These are phyloP conservation scores for Idaea dimidiata DNA, from an alignment of 2,888 invertebrate species.

Conservation along the genomic window DNA sequence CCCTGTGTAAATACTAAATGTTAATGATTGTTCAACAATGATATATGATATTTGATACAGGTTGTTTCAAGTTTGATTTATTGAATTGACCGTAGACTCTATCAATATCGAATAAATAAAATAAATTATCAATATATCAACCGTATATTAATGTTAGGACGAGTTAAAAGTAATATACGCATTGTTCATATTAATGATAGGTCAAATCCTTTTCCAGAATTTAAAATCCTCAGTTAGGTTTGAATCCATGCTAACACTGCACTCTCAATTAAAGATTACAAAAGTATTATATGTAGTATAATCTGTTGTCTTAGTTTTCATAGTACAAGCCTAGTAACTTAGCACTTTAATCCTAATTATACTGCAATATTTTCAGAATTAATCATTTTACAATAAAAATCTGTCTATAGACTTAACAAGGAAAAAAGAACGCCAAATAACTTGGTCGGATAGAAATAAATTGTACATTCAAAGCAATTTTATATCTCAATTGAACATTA, in stretches of 20 bases:
- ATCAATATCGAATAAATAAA: neutral
- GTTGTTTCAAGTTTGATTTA: conserved; percentile 25
- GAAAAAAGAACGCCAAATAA: neutral
- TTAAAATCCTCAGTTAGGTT: neutral
- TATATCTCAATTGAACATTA: neutral
- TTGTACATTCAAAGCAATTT: conserved; percentile 1
- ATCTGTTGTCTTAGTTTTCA: too few species aligned
- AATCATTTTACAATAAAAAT: neutral
- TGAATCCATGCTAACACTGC: too few species aligned
- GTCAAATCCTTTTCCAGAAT: neutral
- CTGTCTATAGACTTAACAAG: neutral
- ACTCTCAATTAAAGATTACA: too few species aligned
- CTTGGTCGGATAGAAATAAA: neutral
- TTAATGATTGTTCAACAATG: conserved; percentile 43
- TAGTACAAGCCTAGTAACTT: too few species aligned
- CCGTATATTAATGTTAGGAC: neutral
- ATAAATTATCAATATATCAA: neutral
- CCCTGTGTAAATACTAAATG: conserved; percentile 46
- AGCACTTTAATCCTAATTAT: too few species aligned
- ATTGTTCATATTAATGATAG: neutral
- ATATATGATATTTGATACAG: conserved; percentile 37
- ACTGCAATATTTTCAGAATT: neutral
- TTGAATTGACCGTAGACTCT: neutral
- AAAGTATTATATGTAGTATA: too few species aligned
- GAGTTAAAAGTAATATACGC: neutral